These are phyloP conservation scores for Dryas iulia DNA, from an alignment of 1,140 invertebrate species.

Conservation along the genomic window DNA sequence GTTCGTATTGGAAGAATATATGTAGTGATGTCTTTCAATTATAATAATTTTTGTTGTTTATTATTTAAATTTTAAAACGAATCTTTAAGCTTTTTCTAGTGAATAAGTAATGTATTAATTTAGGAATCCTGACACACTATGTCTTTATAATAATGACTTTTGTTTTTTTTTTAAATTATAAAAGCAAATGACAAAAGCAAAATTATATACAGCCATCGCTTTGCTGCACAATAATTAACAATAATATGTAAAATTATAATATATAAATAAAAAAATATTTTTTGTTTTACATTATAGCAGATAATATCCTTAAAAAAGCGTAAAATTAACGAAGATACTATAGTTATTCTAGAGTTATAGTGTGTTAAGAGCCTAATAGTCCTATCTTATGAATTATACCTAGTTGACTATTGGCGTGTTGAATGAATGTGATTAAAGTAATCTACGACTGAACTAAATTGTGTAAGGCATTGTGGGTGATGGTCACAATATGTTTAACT, in stretches of 20 bases:
- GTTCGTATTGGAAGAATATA: neutral
- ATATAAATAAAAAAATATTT: no score
- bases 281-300: no score
- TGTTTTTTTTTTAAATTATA: no score
- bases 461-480: neutral
- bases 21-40: neutral
- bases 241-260: neutral
- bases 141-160: neutral
- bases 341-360: neutral
- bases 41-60: neutral
- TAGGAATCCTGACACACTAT: neutral
- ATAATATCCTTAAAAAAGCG: no score
- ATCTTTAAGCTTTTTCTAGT: slow-evolving; percentile 23
- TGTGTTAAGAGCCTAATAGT: slow-evolving; percentile 9
- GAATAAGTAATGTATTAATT: slow-evolving; percentile 10
- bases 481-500: neutral
- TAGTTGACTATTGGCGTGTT: slow-evolving; percentile 24
- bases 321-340: no score
- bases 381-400: slow-evolving; percentile 30
- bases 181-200: no score
- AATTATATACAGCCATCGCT: no score
- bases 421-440: slow-evolving; percentile 8
- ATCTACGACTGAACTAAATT: slow-evolving; percentile 11
- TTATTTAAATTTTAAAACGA: slow-evolving; percentile 8
- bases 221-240: neutral